Percentiles rank a stretch among this genome's conserved stretches.
Conservation (phyloP, 2,888 invertebrate genomes). For the Agrochola litura region DNA sequence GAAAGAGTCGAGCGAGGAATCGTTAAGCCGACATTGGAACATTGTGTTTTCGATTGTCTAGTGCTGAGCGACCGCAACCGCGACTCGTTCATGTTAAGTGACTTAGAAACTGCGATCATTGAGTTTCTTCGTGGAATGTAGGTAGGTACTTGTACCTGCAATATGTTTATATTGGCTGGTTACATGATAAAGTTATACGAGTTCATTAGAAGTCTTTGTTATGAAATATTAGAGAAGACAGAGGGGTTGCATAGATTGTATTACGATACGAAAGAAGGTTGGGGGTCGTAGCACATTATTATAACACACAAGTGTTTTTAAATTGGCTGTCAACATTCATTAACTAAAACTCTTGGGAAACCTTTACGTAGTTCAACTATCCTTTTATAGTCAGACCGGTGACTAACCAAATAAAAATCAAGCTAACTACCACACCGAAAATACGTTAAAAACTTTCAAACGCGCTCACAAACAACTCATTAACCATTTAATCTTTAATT, state of each 20-base stretch:
- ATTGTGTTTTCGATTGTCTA: conserved; percentile 33
- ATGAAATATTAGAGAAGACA: conserved; percentile 35
- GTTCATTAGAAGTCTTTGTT: conserved; percentile 30
- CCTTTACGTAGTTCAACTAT: background rate
- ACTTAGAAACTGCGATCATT: conserved; percentile 82
- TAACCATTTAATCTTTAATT: conserved; percentile 87
- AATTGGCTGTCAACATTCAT: background rate
- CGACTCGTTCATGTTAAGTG: conserved; percentile 75
- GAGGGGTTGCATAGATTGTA: conserved; percentile 17
- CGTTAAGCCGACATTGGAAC: conserved; percentile 31
- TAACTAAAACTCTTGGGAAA: background rate
- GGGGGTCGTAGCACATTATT: background rate
- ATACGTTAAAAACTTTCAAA: conserved; percentile 85
- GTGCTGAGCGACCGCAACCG: conserved; percentile 41
- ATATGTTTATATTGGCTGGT: conserved; percentile 64
- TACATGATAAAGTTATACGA: conserved; percentile 48
- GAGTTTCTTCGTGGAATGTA: conserved; percentile 66
- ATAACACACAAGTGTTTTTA: background rate
- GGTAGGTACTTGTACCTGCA: conserved; percentile 57
- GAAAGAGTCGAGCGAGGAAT: conserved; percentile 20
- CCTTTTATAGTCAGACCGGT: conserved; percentile 19
- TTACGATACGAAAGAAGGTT: conserved; percentile 5
- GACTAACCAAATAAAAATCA: conserved; percentile 48
- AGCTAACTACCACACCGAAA: conserved; percentile 71
- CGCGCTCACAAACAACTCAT: conserved; percentile 85